These are phyloP conservation scores for Bombus sibiricus DNA, from an alignment of 1,140 invertebrate species.

Conservation along the genomic window DNA sequence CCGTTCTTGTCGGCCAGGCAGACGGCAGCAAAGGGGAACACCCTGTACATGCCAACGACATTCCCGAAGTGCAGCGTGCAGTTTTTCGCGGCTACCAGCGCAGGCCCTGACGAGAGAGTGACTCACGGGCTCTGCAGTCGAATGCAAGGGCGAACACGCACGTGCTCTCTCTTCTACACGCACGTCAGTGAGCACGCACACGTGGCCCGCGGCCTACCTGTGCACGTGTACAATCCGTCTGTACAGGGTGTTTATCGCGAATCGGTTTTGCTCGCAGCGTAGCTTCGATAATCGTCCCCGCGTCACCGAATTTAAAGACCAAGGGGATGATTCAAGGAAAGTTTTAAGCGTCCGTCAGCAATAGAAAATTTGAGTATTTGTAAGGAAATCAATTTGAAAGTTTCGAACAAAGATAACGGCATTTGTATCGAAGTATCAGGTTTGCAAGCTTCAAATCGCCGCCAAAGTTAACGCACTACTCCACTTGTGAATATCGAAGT, in stretches of 20 bases:
- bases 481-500: no score
- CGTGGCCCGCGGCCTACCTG: conserved; percentile 1
- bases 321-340: no score
- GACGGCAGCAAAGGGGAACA: conserved; percentile 65
- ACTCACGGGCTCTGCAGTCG: conserved; percentile 65
- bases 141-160: conserved; percentile 59
- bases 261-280: not conserved
- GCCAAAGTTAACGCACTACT: no score
- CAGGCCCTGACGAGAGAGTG: conserved; percentile 71
- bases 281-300: no score
- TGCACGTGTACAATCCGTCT: conserved; percentile 18
- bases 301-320: no score
- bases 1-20: conserved; percentile 69
- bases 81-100: conserved; percentile 76
- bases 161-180: conserved; percentile 36
- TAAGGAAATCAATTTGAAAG: no score
- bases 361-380: no score
- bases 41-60: conserved; percentile 77
- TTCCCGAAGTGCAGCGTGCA: conserved; percentile 76
- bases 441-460: no score
- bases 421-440: no score
- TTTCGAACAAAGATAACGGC: no score
- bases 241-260: conserved; percentile 43
- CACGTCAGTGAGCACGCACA: conserved; percentile 25
- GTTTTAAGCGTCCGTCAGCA: not conserved